A percentile compares a stretch with the other conserved stretches of the same genome.
Conservation (phyloP, 2,888 invertebrate species). For the Byasa hedistus region DNA sequence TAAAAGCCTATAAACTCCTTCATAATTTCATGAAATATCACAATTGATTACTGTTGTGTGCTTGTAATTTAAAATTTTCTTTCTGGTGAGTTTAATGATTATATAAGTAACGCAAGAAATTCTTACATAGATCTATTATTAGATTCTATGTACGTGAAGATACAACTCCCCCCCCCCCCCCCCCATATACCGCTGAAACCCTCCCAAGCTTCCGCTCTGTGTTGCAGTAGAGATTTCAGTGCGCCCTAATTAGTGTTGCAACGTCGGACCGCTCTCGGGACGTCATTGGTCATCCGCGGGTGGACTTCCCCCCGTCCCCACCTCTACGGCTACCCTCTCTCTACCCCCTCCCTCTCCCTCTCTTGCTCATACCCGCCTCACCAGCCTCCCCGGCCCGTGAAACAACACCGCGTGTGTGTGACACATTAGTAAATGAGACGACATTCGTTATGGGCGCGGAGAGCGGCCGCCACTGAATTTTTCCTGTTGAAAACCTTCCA, state of each 20-base stretch:
- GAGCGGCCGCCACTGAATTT: constrained; percentile 72
- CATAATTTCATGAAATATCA: too few relatives aligned
- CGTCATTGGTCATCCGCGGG: constrained; percentile 66
- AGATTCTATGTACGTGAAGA: background rate
- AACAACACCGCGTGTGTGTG: constrained; percentile 79
- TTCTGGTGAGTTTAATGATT: too few relatives aligned
- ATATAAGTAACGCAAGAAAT: too few relatives aligned
- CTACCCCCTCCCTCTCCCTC: constrained; percentile 36
- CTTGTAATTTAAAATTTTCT: too few relatives aligned
- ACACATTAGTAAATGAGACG: constrained; percentile 81
- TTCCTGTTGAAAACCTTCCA: constrained; percentile 53
- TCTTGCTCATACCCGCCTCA: constrained; percentile 25
- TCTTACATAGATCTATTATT: too few relatives aligned
- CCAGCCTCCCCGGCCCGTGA: constrained; percentile 47
- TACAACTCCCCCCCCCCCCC: background rate
- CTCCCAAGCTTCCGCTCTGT: constrained; percentile 22
- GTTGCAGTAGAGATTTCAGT: constrained; percentile 39
- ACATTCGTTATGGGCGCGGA: constrained; percentile 76
- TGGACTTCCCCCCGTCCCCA: constrained; percentile 32
- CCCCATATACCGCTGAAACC: constrained; percentile 24
- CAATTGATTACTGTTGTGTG: too few relatives aligned
- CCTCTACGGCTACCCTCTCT: constrained; percentile 39
- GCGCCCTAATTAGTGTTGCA: constrained; percentile 69
- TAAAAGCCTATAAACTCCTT: background rate
- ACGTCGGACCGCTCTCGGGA: constrained; percentile 49